A percentile compares a stretch with the other conserved stretches of the same genome.
These are phyloP conservation scores for Apoderus coryli DNA, from an alignment of 2,888 invertebrate genomes.

Conservation along the genomic window DNA sequence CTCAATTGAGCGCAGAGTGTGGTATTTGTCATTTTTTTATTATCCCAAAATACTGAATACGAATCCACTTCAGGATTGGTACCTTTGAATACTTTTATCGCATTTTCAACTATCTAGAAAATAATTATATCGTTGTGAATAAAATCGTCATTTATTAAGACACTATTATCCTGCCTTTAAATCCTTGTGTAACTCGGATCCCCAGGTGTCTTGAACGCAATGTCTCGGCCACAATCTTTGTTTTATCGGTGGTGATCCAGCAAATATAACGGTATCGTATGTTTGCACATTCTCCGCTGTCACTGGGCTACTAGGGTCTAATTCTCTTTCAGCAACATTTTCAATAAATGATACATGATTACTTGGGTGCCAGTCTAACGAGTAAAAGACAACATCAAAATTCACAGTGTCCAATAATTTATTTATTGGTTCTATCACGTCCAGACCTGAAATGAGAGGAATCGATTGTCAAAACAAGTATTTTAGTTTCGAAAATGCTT, in stretches of 20 bases:
- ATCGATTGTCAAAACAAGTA: too few species aligned
- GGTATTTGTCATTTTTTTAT: constrained; percentile 81
- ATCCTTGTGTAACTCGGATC: constrained; percentile 82
- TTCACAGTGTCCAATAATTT: constrained; percentile 61
- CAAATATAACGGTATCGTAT: constrained; percentile 88
- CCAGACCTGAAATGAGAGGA: constrained; percentile 38
- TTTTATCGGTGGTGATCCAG: constrained; percentile 68
- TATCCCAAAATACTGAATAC: constrained; percentile 98
- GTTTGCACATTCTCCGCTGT: constrained; percentile 62
- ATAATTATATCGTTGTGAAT: constrained; percentile 4
- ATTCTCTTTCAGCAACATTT: constrained; percentile 63
- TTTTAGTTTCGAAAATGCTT: too few species aligned
- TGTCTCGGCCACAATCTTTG: constrained; percentile 93
- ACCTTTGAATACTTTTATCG: constrained; percentile 78
- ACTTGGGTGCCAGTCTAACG: constrained; percentile 93
- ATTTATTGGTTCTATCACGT: constrained; percentile 88
- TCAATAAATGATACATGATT: constrained; percentile 95
- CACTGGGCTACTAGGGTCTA: constrained; percentile 60
- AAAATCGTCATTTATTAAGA: neutral
- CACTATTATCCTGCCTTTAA: constrained; percentile 49
- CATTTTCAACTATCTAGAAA: constrained; percentile 51
- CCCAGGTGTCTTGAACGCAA: constrained; percentile 92
- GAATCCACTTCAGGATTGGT: constrained; percentile 91
- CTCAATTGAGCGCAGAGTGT: constrained; percentile 68
- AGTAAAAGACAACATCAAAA: constrained; percentile 84